These are phyloP conservation scores for Brachycybe producta DNA, from an alignment of 2,888 invertebrate species.

Conservation along the genomic window DNA sequence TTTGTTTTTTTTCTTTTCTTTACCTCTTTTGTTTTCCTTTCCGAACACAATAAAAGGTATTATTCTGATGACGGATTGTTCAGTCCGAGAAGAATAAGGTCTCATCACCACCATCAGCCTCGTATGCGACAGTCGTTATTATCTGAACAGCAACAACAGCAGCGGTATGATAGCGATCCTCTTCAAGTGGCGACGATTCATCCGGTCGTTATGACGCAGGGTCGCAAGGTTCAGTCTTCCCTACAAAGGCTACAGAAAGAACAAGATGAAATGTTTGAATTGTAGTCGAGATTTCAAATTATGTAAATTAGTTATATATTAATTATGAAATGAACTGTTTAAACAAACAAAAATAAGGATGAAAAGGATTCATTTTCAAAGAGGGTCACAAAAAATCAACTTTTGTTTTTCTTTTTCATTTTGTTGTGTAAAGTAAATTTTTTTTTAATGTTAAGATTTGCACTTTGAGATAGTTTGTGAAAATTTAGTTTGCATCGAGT, in stretches of 20 bases:
- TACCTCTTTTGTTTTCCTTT: no score
- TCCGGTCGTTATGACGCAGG: conserved; percentile 53
- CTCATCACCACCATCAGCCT: no score
- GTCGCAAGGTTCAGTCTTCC: conserved; percentile 63
- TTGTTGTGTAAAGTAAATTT: no score
- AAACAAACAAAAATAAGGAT: no score
- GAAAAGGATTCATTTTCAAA: no score
- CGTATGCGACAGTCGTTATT: conserved; percentile 10
- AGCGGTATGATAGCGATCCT: neutral
- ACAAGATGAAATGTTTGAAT: conserved; percentile 81
- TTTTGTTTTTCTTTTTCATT: no score
- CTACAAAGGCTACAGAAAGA: conserved; percentile 66
- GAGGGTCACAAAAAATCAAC: no score
- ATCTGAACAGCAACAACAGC: conserved; percentile 6
- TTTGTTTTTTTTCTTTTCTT: conserved; percentile 2
- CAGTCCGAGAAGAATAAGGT: conserved; percentile 2
- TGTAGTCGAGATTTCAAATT: conserved; percentile 50
- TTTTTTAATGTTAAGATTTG: no score
- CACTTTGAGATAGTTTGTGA: no score
- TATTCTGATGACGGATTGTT: conserved; percentile 6
- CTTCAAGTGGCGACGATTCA: conserved; percentile 21
- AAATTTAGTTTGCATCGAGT: no score
- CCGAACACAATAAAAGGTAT: conserved; percentile 2
- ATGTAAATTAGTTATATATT: no score
- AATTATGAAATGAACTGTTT: no score